Base-by-base conservation (phyloP, 1,140 invertebrate genomes). In the Lanistes nyassanus region DNA sequence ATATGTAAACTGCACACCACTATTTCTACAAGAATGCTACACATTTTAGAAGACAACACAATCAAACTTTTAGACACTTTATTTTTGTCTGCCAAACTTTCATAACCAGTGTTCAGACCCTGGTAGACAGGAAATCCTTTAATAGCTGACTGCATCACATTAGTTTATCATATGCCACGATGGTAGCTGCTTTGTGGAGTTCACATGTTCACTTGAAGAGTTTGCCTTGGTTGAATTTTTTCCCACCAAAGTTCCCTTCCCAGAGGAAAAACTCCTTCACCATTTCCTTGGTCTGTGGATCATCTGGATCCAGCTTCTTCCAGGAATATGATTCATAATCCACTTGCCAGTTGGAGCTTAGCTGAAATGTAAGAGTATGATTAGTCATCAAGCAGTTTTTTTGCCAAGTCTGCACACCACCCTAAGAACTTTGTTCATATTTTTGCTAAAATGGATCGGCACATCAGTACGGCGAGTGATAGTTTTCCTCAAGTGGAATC, bases 201-300 rank as follows among this genome's bases (percentile, higher is more conserved):
- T n/a, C n/a, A n/a, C n/a, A 47, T 47, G 65, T 64, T 74, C 64
- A 99, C 92, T 99, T 99, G 92, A 99, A 99, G 88, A 99, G 97
- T 92, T 99, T 99, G 90, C 98, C 98, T 92, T 99, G 95, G 90
- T 98, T 98, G 92, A 99, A 98, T 88, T 95, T 93, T 83, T 97
- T 82, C 4, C 74, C 96, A 96, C 93, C 89, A 88, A 96, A 96
- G 86, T 99, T 95, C 72, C 96, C 97, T 83, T 92, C 92, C 97
- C 97, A 99, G 21, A 94, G 92, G 87, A 99, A 94, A 90, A 99
- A 99, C 86, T 98, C 93, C 79, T 94, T 91, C 16, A 99, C 95
- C 56, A 98, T 87, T 83, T 95, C 93, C 91, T 98, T 99, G 65
- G 96, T 97, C 84, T 95, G 93, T 79, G 93, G 92, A 66, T 91